Evolutionary conservation across 2,888 invertebrate genomes (phyloP), one percentile per base, ranked within the genome.

Genomic region (Dexiosoma caninum): DNA sequence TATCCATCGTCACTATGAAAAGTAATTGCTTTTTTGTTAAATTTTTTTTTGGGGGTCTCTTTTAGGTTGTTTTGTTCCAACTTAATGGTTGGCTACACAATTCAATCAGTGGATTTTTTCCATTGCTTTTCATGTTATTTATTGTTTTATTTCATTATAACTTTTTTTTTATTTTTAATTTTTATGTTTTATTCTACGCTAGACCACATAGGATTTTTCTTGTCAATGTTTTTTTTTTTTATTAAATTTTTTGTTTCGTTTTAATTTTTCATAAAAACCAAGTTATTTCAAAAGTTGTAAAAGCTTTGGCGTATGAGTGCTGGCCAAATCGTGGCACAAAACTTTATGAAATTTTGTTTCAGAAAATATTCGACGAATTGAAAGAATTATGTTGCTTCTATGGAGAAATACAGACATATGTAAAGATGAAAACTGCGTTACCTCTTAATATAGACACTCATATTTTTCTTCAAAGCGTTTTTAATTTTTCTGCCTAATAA

Each of bases 11-110:
- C 30, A 37, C 53, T 9, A 49, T 57, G 32, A 27, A 37, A 59
- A 71, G 40, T 51, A 60, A n/a, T n/a, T n/a, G n/a, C n/a, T n/a
- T n/a, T n/a, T n/a, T n/a, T n/a, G n/a, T n/a, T n/a, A 71, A 51
- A 40, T 60, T 30, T 9, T 40, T 37, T 71, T 42, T 30, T 12
- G 9, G 27, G 7, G 19, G 16, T 23, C 27, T 40, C 12, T 53
- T 53, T 53, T 4, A 8, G 10, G 12, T 23, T 23, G 19, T 46
- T 53, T 51, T 30, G 32, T 51, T 66, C 60, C 23, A 59, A 40
- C 49, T 51, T 51, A 66, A 78, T 57, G 78, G 44, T 71, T 78
- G 59, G 71, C 51, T 71, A 27, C 23, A 71, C 66, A 78, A 42
- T 71, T 71, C 70, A 49, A 59, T 49, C 64, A 78, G 64, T 64